Evolutionary conservation across 2,888 invertebrate species (phyloP).

Genomic region (Cephus runcator): DNA sequence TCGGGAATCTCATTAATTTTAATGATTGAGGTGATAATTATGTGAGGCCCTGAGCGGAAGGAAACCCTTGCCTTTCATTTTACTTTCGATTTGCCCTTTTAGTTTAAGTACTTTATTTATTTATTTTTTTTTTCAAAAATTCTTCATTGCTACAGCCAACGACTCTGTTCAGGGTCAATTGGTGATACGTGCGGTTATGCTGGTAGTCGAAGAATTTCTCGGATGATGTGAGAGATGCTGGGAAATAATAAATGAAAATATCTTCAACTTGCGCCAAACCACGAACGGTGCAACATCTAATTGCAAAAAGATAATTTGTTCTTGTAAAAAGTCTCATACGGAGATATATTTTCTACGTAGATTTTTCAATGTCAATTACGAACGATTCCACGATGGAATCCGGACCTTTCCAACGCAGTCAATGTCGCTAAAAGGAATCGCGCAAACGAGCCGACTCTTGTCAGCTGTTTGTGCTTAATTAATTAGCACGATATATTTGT

Average conservation of each 20-base stretch:
- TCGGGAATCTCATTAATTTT: not conserved
- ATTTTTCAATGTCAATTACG: constrained; percentile 15
- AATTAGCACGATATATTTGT: not conserved
- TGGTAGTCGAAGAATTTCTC: not conserved
- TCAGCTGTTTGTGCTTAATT: not conserved
- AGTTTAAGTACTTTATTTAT: not conserved
- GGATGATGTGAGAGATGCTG: not conserved
- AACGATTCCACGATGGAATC: constrained; percentile 17
- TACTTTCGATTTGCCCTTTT: not conserved
- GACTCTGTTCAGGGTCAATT: not conserved
- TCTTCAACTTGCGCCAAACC: not conserved
- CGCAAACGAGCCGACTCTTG: not conserved
- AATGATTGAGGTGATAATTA: not conserved
- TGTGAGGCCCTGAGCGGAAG: not conserved
- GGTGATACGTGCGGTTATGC: not conserved
- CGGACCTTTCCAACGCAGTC: constrained; percentile 14
- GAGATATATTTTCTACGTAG: not conserved
- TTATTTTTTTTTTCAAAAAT: not conserved
- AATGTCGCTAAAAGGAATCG: constrained; percentile 4
- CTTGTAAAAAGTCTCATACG: not conserved
- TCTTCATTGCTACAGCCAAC: not conserved
- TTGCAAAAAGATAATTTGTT: not conserved
- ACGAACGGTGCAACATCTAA: not conserved
- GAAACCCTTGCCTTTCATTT: not conserved
- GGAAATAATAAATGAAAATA: not conserved